Base-by-base conservation (phyloP, 2,797 vertebrate genomes). In the Aulostomus chinensis region DNA sequence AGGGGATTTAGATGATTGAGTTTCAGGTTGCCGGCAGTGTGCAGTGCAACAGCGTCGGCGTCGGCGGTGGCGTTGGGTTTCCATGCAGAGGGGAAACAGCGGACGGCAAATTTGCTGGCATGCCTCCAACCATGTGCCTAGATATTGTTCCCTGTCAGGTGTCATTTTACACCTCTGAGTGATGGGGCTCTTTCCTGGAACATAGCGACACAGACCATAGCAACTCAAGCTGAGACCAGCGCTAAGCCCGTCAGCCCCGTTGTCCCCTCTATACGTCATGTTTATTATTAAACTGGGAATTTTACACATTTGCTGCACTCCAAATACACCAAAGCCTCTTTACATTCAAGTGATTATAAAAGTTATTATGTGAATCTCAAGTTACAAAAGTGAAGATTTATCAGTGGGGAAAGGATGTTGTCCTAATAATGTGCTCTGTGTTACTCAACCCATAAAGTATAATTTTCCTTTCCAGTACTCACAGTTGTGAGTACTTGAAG, bases 121-220 rank as follows among this genome's bases (percentile, higher is more conserved):
- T 65, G 73, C 7, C 32, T 71, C 52, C 11, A 57, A 65, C 76
- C 79, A 73, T 76, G 81, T 71, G 83, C 51, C 32, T 41, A 78
- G 84, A 85, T 86, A 89, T 88, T 89, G 86, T 90, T 89, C 56
- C 75, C 65, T 75, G 83, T 78, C 60, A 78, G 87, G 89, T 90
- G 80, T 93, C 70, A 56, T 55, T 83, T 91, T 91, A 84, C 89
- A 37, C 66, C 77, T 78, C 52, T 86, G 81, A 85, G 65, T 51
- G 73, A 90, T 65, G 80, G 58, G 48, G 64, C 75, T 78, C 78
- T 73, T 86, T 89, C 77, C 82, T 84, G 72, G 79, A 78, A 59
- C 59, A 86, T 59, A 60, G 56, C 60, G 59, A 73, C 40, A 21
- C 37, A 43, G 55, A 73, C 54, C 51, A 38, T 55, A 14, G 58